Base-by-base conservation (phyloP, 2,113 vertebrate species). In the Trematomus loennbergii region DNA sequence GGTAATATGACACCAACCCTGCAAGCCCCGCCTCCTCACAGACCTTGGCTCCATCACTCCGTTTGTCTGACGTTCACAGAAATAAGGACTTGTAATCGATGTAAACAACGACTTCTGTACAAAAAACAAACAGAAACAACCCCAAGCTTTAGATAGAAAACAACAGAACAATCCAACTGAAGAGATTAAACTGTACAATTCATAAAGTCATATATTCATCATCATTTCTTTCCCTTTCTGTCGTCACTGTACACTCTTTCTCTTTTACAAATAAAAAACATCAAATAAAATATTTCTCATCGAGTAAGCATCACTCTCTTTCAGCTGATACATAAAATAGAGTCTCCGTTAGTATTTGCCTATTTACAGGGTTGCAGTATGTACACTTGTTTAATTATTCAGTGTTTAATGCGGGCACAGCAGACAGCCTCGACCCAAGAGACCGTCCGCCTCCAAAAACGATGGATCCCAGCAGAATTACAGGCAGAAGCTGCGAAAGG, bases 41-140 rank as follows among this genome's bases (percentile, higher is more conserved):
- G 54, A 70, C 71, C 80, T 77, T 55, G 80, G 85, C 81, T 84
- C 85, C 84, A 85, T 83, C 79, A 89, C 36, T 20, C 64, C 2
- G n/a, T 36, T 50, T 15, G 58, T 87, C 90, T 80, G 81, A 86
- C 55, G 79, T 81, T 88, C 81, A 86, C 82, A 89, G 87, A 90
- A 83, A 80, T 83, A 78, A 90, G 68, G 67, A 92, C 77, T 91
- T 16, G n/a, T 80, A 76, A 40, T 80, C 2, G 20, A 87, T 89
- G 94, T 95, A 95, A 95, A 95, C 93, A 94, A 90, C 83, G 85
- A 94, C 91, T 92, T 94, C 92, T 95, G 90, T 94, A 94, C 94
- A 94, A 90, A 91, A n/a, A 90, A 53, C 12, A n/a, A 79, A 77
- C 45, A 61, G 18, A 79, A 78, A 83, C 58, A 53, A 73, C 36